These are phyloP conservation scores for Albula goreensis DNA, from an alignment of 2,113 vertebrate genomes.

Conservation along the genomic window DNA sequence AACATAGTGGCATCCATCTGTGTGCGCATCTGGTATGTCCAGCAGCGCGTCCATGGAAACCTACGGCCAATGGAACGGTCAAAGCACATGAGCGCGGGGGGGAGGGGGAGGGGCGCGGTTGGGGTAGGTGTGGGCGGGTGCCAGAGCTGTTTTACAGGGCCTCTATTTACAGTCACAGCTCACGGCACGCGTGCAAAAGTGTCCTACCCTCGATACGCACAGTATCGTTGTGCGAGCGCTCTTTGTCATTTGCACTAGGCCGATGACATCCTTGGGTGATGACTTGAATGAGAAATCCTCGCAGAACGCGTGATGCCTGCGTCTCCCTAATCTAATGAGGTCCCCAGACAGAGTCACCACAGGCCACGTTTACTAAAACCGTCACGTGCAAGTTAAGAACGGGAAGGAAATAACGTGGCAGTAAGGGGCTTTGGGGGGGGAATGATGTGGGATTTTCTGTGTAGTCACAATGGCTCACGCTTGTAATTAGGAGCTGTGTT, in stretches of 20 bases:
- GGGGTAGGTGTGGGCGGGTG: no score
- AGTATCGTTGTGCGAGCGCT: neutral
- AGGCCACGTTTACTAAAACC: neutral
- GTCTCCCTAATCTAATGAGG: slow-evolving; percentile 16
- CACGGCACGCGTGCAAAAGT: neutral
- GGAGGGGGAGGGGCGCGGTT: no score
- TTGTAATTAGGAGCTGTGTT: neutral
- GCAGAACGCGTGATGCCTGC: neutral
- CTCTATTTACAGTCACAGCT: no score
- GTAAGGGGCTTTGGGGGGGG: neutral
- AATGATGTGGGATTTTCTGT: neutral
- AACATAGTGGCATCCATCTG: slow-evolving; percentile 66
- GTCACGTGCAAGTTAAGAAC: neutral
- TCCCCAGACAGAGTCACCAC: neutral
- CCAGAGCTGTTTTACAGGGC: no score
- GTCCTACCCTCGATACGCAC: neutral
- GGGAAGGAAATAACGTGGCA: neutral
- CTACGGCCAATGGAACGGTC: no score
- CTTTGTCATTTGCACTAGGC: neutral
- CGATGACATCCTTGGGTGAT: neutral
- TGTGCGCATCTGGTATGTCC: slow-evolving; percentile 65
- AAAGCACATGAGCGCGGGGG: no score
- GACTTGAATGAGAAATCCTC: neutral
- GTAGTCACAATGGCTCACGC: neutral
- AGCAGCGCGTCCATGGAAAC: neutral